phyloP scores from a whole-genome alignment of 2,888 invertebrate genomes.

The Beris chalybata region DNA sequence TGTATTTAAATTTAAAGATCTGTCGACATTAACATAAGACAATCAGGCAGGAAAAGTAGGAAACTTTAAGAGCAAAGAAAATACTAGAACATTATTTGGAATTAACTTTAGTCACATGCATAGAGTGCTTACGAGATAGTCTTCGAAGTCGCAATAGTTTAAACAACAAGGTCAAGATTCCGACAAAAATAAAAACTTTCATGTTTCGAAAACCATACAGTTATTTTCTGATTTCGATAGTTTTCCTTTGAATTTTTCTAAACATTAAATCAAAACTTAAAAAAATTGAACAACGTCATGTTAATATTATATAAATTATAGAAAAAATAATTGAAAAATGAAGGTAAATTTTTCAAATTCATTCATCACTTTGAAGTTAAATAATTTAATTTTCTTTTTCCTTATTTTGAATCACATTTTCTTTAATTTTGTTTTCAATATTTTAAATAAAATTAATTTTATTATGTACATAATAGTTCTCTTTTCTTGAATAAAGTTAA shows the following conservation, averaged over 20 bases:
- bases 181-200: not conserved
- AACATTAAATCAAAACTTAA: not conserved
- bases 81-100: too few relatives aligned
- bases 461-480: constrained; percentile 19
- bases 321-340: not conserved
- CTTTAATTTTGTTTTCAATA: not conserved
- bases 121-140: too few relatives aligned
- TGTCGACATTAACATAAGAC: too few relatives aligned
- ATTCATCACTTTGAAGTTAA: not conserved
- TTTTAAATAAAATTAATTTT: not conserved
- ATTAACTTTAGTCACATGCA: too few relatives aligned
- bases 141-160: too few relatives aligned
- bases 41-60: too few relatives aligned
- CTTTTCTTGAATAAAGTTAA: constrained; percentile 5
- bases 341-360: not conserved
- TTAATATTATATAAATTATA: not conserved
- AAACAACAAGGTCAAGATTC: too few relatives aligned
- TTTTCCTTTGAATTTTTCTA: not conserved
- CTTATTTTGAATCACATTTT: not conserved
- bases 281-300: not conserved
- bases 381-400: not conserved
- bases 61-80: too few relatives aligned
- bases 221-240: not conserved
- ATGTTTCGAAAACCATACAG: not conserved
- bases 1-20: too few relatives aligned